Evolutionary conservation across 2,113 vertebrate genomes (phyloP).

Genomic region (Hemiscyllium ocellatum): DNA sequence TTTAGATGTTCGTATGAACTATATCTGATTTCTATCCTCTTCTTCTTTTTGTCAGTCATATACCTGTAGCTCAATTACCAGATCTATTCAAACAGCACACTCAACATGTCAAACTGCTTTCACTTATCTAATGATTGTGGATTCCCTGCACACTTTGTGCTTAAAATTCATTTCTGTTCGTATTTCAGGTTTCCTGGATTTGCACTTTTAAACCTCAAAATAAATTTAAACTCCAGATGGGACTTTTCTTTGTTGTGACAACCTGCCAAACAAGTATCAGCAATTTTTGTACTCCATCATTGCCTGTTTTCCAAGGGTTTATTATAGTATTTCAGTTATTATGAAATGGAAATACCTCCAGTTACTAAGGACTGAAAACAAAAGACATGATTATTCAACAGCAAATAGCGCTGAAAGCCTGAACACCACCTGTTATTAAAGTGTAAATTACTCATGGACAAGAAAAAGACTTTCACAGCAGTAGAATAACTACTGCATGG

Average conservation of each 20-base stretch:
- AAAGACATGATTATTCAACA: background rate
- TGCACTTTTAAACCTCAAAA: background rate
- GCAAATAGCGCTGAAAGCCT: background rate
- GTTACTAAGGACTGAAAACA: background rate
- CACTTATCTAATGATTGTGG: background rate
- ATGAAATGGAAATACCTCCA: background rate
- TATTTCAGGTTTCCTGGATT: background rate
- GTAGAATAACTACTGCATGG: background rate
- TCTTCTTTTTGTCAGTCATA: background rate
- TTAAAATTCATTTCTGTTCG: background rate
- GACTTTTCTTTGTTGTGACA: background rate
- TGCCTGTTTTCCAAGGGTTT: background rate
- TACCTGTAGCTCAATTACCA: background rate
- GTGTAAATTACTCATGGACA: background rate
- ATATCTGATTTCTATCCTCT: background rate
- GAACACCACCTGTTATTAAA: background rate
- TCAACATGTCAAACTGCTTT: background rate
- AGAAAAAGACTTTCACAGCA: background rate
- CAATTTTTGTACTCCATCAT: background rate
- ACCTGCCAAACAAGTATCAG: background rate
- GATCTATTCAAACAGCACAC: background rate
- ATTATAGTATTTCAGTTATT: background rate
- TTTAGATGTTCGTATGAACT: background rate
- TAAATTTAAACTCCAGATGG: background rate
- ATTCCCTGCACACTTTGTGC: background rate